Base-by-base conservation (phyloP, 1,140 invertebrate species). In the Pachyrhynchus sulphureomaculatus region DNA sequence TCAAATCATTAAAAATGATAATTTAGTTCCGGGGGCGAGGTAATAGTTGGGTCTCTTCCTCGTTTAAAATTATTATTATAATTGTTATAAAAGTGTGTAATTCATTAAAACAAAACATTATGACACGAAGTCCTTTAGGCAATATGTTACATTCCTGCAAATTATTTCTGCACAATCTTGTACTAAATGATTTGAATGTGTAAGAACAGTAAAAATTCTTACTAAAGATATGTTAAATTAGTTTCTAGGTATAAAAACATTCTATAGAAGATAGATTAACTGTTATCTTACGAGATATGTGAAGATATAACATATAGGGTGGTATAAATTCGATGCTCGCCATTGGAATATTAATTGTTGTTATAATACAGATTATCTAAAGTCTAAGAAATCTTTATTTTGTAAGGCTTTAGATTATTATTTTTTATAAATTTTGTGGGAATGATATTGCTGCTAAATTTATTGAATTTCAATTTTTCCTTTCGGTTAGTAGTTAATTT, bases 31-130 rank as follows among this genome's bases (percentile, higher is more conserved):
- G 24, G 48, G 48, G 29, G 48, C 48, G 48, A 51, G 48, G 48
- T 24, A 34, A 29, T 23, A 20, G 44, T 36, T 34, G 6, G 24
- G 33, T 33, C 51, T 53, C 51, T 53, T 53, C 51, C 51, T 53
- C 33, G 26, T 53, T 29, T 53, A n/a, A 13, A 17, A 49, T 24
- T 41, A 36, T 18, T 39, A 36, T 26, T 53, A 32, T 51, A 53
- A 39, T 53, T 41, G 33, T 20, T 21, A 39, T 29, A 53, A 53
- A 53, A 21, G 51, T 49, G 51, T 53, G 51, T 53, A 53, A 53
- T 53, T 53, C 33, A 53, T 53, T 53, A 53, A 53, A 53, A 37
- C 21, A 24, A 29, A 39, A 49, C 47, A 33, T 24, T 47, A 13
- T 17, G 21, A 32, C 47, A 49, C 47, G 47, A 49, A 33, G 12